Evolutionary conservation across 2,797 vertebrate genomes (phyloP).

Genomic region (Spatula clypeata): DNA sequence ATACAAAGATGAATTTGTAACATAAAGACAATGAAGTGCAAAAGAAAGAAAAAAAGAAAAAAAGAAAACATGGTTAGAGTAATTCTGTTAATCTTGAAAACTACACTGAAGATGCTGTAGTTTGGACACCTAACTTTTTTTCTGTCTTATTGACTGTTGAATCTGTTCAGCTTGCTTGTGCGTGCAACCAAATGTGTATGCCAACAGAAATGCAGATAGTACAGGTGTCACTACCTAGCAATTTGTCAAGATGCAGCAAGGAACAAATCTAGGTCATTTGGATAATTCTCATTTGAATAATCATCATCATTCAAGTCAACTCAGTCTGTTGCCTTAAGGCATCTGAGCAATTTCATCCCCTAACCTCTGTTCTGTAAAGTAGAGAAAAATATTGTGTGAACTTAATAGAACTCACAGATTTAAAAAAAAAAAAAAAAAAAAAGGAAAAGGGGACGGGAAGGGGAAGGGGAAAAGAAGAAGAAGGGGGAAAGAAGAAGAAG

Average conservation of each 20-base stretch:
- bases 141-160: neutral
- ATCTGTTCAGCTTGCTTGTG: neutral
- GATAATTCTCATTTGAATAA: conserved; percentile 67
- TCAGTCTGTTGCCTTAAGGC: conserved; percentile 55
- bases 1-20: neutral
- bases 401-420: neutral
- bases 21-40: neutral
- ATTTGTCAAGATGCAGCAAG: conserved; percentile 46
- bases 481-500: too few relatives aligned
- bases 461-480: too few relatives aligned
- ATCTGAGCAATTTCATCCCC: neutral
- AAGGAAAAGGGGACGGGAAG: too few relatives aligned
- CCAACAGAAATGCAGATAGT: neutral
- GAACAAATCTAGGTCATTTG: conserved; percentile 62
- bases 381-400: neutral
- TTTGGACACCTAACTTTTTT: neutral
- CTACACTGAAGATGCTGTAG: neutral
- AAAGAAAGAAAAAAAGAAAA: neutral
- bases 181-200: neutral
- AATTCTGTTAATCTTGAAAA: neutral
- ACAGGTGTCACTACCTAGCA: neutral
- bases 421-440: neutral
- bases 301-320: conserved; percentile 64
- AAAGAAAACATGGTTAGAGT: neutral
- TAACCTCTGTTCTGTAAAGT: conserved; percentile 3